Conservation (phyloP, 2,888 invertebrate species). For the Dermolepida albohirtum region DNA sequence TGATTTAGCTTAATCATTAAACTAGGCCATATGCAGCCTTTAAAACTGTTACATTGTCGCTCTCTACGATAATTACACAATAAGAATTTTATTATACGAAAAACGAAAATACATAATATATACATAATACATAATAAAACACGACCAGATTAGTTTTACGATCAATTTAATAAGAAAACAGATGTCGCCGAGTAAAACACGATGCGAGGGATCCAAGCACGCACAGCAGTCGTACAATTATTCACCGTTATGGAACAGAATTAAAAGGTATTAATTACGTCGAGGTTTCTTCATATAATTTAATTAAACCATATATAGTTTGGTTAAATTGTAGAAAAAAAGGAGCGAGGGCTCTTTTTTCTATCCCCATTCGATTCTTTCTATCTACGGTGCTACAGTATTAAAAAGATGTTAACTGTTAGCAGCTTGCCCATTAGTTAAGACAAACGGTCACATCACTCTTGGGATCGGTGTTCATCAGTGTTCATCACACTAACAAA, state of each 20-base stretch:
- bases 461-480: slow-evolving; percentile 41
- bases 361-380: slow-evolving; percentile 23
- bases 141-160: slow-evolving; percentile 21
- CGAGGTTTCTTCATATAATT: slow-evolving; percentile 41
- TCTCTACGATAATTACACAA: slow-evolving; percentile 21
- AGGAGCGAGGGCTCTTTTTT: slow-evolving; percentile 23
- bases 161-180: slow-evolving; percentile 30
- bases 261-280: slow-evolving; percentile 41
- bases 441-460: slow-evolving; percentile 42
- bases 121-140: no score
- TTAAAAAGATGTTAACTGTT: slow-evolving; percentile 40
- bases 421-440: slow-evolving; percentile 40
- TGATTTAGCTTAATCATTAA: slow-evolving; percentile 11
- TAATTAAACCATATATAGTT: slow-evolving; percentile 41
- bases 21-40: slow-evolving; percentile 4
- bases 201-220: slow-evolving; percentile 17
- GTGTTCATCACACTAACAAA: slow-evolving; percentile 43
- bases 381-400: slow-evolving; percentile 22
- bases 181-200: slow-evolving; percentile 17
- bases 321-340: slow-evolving; percentile 36
- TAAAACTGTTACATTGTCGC: neutral
- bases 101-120: slow-evolving; percentile 16
- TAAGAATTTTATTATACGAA: slow-evolving; percentile 19
- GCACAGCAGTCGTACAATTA: slow-evolving; percentile 24
- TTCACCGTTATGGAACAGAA: slow-evolving; percentile 38